Base-by-base conservation (phyloP, 2,888 invertebrate genomes). In the Timandra comae region DNA sequence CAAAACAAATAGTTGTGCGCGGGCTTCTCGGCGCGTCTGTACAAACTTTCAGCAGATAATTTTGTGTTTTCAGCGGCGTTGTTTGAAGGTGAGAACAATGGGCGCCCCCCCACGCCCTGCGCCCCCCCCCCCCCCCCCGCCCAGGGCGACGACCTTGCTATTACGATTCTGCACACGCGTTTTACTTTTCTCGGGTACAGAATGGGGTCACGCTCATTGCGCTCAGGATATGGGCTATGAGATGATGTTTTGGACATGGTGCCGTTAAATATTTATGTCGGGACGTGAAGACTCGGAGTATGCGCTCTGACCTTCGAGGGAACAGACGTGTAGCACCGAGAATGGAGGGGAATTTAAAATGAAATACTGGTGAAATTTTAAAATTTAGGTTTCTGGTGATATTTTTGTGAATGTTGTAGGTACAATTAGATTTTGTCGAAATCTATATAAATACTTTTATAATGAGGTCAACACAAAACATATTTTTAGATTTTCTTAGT, bases 181-280 rank as follows among this genome's bases (percentile, higher is more conserved):
- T 49, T 56, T 66, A 64, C 66, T 76, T 73, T 75, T 76, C 69
- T 72, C 70, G 70, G 57, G 59, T 43, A 41, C 63, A 53, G 71
- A 78, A 78, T 79, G 68, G 68, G 79, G 79, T 74, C 77, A 73
- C 63, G 58, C 67, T 70, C 55, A 66, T 67, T 65, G 46, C 52
- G 46, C 52, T 30, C 48, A 50, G 52, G 55, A 59, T 59, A 52
- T 62, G 54, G 56, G 49, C 55, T 53, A 49, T 30, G 40, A 37
- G 48, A 52, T 55, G 38, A 27, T 38, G 43, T 33, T 37, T 35
- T 43, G 46, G 48, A 42, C 46, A 46, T 35, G 38, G 40, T 12
- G 16, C 37, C 21, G 27, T 33, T 13, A 16, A 16, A 16, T 16
- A 16, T 16, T 16, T 16, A 16, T 16, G 16, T 1, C 16, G 6